Evolutionary conservation across 2,888 invertebrate genomes (phyloP), one percentile per base, ranked within the genome.

Genomic region (Lasioglossum pauxillum): DNA sequence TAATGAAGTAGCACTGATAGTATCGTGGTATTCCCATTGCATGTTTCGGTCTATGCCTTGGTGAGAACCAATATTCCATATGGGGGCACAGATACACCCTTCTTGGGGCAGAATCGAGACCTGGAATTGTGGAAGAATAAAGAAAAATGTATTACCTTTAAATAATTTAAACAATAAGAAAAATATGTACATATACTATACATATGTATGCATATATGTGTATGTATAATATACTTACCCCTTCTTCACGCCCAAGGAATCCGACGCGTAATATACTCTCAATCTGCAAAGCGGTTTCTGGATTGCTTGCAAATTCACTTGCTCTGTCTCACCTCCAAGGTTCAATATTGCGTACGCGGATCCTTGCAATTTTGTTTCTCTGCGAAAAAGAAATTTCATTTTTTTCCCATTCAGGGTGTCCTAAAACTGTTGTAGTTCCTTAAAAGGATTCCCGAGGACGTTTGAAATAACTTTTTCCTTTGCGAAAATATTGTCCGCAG

Each of bases 261-360:
- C 46, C 46, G 96, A 96, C 16, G 95, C 94, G 16, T 96, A 94
- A 41, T 96, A 95, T 5, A 97, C 96, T 78, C 95, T 94, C 31
- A 97, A 89, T 74, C 95, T 91, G 2, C 95, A 94, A 5, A 93
- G 92, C 1, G 96, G 95, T 75, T 96, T 95, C 77, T 96, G 95
- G 64, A 97, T 96, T 82, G 95, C 95, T 12, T 95, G 95, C 75
- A 97, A 94, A 94, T 97, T 96, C 35, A 97, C 95, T 5, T 94
- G 94, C 92, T 96, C 96, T 0, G 95, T 90, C 41, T 94, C 88
- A 23, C 95, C 92, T 73, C 96, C 96, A 60, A 97, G 95, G 95
- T 97, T 97, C 19, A 97, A 94, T 0, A 97, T 92, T 3, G 96
- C 95, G 41, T 93, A 93, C 83, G 93, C 85, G 16, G 89, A 88